phyloP scores from a whole-genome alignment of 2,113 vertebrate species.

The Puffinus mauretanicus region DNA sequence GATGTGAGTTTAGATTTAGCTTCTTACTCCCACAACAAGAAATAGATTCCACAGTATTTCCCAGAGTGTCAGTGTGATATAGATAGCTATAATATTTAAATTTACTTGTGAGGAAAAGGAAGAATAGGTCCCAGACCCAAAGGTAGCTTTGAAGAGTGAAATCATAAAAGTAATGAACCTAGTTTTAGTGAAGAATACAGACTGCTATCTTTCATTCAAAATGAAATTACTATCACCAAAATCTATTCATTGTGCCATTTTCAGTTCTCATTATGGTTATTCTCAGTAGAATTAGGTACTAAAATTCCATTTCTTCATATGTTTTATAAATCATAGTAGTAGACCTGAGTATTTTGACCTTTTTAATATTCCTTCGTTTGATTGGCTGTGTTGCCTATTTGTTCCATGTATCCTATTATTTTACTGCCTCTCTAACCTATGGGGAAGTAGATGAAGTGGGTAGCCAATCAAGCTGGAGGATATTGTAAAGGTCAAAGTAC shows the following conservation, averaged over 20 bases:
- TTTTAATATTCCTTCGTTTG: slow-evolving; percentile 58
- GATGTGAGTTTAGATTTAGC: neutral
- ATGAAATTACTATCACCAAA: slow-evolving; percentile 56
- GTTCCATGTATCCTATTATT: slow-evolving; percentile 15
- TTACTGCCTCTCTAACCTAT: slow-evolving; percentile 29
- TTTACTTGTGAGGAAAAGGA: slow-evolving; percentile 8
- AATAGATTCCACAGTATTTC: neutral
- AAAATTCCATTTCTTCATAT: slow-evolving; percentile 58
- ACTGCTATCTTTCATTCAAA: slow-evolving; percentile 41
- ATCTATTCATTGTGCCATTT: slow-evolving; percentile 58
- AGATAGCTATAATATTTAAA: slow-evolving; percentile 32
- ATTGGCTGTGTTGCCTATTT: slow-evolving; percentile 15
- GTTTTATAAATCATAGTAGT: slow-evolving; percentile 60
- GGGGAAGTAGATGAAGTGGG: neutral
- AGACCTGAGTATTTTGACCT: slow-evolving; percentile 67
- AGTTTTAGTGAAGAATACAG: slow-evolving; percentile 42
- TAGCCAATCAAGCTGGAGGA: slow-evolving; percentile 33
- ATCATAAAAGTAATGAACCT: slow-evolving; percentile 59
- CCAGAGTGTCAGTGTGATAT: neutral
- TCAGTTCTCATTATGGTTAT: slow-evolving; percentile 57
- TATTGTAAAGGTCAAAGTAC: slow-evolving; percentile 57
- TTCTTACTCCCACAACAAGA: neutral
- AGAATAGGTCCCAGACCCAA: neutral
- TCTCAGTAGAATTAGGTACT: slow-evolving; percentile 44
- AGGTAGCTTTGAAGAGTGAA: slow-evolving; percentile 33